A percentile compares a stretch with the other conserved stretches of the same genome.
phyloP scores from a whole-genome alignment of 2,113 vertebrate genomes.

The Rutilus rutilus region DNA sequence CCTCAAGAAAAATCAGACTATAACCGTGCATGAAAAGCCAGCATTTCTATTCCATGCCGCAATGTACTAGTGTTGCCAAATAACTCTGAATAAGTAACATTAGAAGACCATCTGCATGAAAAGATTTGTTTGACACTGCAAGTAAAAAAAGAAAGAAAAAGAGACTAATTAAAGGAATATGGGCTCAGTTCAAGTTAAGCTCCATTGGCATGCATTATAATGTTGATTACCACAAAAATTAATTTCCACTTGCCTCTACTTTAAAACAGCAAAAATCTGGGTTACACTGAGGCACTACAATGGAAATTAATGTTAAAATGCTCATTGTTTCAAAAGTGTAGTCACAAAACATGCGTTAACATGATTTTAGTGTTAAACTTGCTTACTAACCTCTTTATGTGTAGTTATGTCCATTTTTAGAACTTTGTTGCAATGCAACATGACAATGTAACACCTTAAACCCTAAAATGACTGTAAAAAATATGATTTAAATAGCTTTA shows the following conservation, averaged over 20 bases:
- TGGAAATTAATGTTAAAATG: no score
- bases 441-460: no score
- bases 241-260: background rate
- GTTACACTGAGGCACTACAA: no score
- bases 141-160: background rate
- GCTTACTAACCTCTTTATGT: no score
- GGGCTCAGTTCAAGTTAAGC: background rate
- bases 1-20: slow-evolving; percentile 26
- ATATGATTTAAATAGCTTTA: no score
- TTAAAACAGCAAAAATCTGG: background rate
- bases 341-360: no score
- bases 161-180: background rate
- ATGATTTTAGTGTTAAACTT: no score
- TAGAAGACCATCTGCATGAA: background rate
- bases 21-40: background rate
- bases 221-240: background rate
- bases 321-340: no score
- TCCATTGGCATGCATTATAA: background rate
- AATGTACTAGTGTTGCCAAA: slow-evolving; percentile 21
- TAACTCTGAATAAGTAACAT: background rate
- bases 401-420: no score
- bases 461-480: no score
- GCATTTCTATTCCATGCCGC: slow-evolving; percentile 8
- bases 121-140: background rate
- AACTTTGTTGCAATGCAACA: no score